Evolutionary conservation across 2,797 vertebrate species (phyloP), one percentile per base, ranked within the genome.

Genomic region (Cossypha niveicapilla): DNA sequence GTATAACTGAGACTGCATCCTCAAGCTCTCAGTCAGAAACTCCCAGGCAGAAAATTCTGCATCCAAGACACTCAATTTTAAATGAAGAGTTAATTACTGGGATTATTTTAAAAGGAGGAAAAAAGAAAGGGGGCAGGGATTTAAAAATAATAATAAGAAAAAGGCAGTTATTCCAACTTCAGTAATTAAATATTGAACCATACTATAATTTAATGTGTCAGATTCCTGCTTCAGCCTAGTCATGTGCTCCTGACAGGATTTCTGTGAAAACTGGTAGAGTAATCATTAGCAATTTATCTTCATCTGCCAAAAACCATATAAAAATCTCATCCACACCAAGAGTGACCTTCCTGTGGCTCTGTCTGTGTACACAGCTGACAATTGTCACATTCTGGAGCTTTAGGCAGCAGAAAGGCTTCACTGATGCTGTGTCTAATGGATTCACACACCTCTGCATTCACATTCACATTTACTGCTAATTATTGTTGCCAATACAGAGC

Each of bases 401-500:
- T 50, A 54, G 45, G 62, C n/a, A 66, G 47, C 35, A 60, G 3
- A 37, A 90, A 85, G 18, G 18, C 34, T 84, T 76, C 42, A 6
- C 23, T 84, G 63, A 6, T 66, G 28, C 28, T 30, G 16, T 88
- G 45, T 41, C 58, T 47, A 32, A 84, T 4, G 25, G 15, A 70
- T 72, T 66, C 71, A 48, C 4, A 8, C 35, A 51, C 44, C 39
- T 72, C 51, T 84, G 60, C 44, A 25, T 39, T 23, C 74, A 60
- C 28, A 73, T 82, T 82, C 70, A 85, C 70, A 79, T 78, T 90
- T 81, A 56, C 83, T 88, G 51, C 39, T 88, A 92, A 92, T 94
- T 85, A 66, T 10, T 81, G 45, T 60, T 81, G 32, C 34, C 51
- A 73, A 7, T 70, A 62, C 19, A 62, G 44, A 84, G 25, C 34